Conservation (phyloP, 2,797 vertebrate species). For the Sebastes minor region DNA sequence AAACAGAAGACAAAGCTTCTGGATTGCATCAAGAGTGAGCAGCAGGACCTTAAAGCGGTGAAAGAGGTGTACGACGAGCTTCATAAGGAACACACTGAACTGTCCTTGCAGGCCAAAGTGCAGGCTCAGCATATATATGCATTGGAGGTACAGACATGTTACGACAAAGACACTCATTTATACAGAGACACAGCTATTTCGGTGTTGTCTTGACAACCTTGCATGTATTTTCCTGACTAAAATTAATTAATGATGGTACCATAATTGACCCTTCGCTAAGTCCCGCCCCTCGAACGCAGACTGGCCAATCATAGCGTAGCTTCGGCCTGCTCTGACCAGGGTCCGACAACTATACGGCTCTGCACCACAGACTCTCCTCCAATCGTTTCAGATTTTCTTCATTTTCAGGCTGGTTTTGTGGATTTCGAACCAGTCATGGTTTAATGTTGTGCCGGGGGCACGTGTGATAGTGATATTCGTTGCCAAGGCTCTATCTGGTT, state of each 20-base stretch:
- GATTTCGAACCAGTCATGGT: no score
- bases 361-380: no score
- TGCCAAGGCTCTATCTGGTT: no score
- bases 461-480: no score
- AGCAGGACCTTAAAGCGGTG: constrained; percentile 73
- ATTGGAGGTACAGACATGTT: constrained; percentile 70
- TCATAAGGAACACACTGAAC: constrained; percentile 68
- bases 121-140: constrained; percentile 54
- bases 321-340: no score
- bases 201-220: not conserved
- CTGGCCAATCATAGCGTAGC: no score
- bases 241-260: not conserved
- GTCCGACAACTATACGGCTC: no score
- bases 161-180: not conserved
- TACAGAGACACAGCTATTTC: not conserved
- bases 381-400: no score
- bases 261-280: not conserved
- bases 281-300: no score
- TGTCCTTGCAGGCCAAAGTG: constrained; percentile 52
- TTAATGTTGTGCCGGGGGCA: no score
- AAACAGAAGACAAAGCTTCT: constrained; percentile 79
- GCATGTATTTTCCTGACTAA: not conserved
- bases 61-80: constrained; percentile 72
- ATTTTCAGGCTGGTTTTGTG: no score
- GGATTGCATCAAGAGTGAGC: constrained; percentile 69